Base-by-base conservation (phyloP, 2,113 vertebrate genomes). In the Scartelaos histophorus region DNA sequence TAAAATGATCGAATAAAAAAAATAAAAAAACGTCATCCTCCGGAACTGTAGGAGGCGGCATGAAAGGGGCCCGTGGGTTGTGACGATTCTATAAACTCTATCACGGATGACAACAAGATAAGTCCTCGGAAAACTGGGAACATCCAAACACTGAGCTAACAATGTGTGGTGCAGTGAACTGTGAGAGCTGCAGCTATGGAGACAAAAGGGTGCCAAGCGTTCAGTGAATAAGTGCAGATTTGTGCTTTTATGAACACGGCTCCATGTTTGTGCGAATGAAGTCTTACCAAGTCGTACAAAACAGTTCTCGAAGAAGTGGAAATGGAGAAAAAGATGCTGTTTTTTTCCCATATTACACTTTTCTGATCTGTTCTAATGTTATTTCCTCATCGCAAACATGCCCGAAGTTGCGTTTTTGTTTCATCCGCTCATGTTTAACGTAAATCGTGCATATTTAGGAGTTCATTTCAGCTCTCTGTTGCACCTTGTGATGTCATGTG, bases 51-150 rank as follows among this genome's bases (percentile, higher is more conserved):
- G 56, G 56, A 58, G 56, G 56, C 56, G 5, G 4, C 56, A 58
- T 58, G 56, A 58, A 58, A 58, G 22, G 12, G 56, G 4, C 25
- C 56, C 56, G 56, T 58, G 56, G 56, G 56, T 15, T 58, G 56
- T 58, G 56, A 58, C 56, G 15, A 25, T 58, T 58, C 22, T 58
- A 58, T 25, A 58, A 58, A 57, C 22, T 58, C 56, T 58, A 13
- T 58, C 56, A 25, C 13, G 13, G 56, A 58, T 58, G 56, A 58
- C 56, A n/a, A 25, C 56, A 13, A 58, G 56, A 58, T 25, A 25
- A 58, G 21, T 57, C 51, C 17, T 57, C 56, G 1, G 21, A 57
- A 57, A 24, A 53, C 51, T 54, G 51, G 24, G 22, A n/a, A 5
- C 13, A 22, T 12, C n/a, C n/a, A 56, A 56, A 21, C 9, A 11